Conservation (phyloP, 2,797 vertebrate genomes). For the Gymnodraco acuticeps region DNA sequence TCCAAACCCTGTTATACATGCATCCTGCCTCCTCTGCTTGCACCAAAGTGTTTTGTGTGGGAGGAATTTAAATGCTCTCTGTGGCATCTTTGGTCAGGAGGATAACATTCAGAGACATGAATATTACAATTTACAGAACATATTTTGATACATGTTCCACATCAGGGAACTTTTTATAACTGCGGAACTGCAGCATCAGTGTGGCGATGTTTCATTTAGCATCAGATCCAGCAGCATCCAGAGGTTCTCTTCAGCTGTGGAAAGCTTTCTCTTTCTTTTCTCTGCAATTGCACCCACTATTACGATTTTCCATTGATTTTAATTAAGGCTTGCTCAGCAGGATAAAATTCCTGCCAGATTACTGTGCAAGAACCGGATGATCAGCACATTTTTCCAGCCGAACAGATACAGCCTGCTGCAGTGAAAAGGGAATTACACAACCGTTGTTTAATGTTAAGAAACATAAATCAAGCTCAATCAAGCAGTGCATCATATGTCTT, state of each 20-base stretch:
- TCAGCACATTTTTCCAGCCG: slow-evolving; percentile 88
- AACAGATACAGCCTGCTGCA: slow-evolving; percentile 83
- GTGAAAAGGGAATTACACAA: slow-evolving; percentile 79
- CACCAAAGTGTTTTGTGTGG: slow-evolving; percentile 60
- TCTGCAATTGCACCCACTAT: slow-evolving; percentile 75
- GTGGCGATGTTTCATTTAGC: slow-evolving; percentile 34
- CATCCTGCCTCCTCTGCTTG: slow-evolving; percentile 60
- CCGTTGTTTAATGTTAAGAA: slow-evolving; percentile 59
- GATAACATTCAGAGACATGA: slow-evolving; percentile 71
- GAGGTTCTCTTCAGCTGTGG: slow-evolving; percentile 61
- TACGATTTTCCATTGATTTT: slow-evolving; percentile 90
- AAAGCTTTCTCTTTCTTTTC: slow-evolving; percentile 71
- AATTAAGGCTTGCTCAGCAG: slow-evolving; percentile 89
- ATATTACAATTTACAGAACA: slow-evolving; percentile 25
- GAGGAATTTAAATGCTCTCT: slow-evolving; percentile 80
- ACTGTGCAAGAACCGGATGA: slow-evolving; percentile 84
- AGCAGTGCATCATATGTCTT: slow-evolving; percentile 36
- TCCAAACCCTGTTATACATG: slow-evolving; percentile 64
- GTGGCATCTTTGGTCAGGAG: slow-evolving; percentile 73
- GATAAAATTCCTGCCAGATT: slow-evolving; percentile 89
- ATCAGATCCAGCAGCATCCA: slow-evolving; percentile 42
- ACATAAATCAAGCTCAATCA: slow-evolving; percentile 48
- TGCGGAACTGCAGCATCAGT: slow-evolving; percentile 4
- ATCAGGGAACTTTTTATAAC: slow-evolving; percentile 1
- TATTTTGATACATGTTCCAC: background rate